Conservation (phyloP, 2,113 vertebrate genomes). For the Paramormyrops kingsleyae region DNA sequence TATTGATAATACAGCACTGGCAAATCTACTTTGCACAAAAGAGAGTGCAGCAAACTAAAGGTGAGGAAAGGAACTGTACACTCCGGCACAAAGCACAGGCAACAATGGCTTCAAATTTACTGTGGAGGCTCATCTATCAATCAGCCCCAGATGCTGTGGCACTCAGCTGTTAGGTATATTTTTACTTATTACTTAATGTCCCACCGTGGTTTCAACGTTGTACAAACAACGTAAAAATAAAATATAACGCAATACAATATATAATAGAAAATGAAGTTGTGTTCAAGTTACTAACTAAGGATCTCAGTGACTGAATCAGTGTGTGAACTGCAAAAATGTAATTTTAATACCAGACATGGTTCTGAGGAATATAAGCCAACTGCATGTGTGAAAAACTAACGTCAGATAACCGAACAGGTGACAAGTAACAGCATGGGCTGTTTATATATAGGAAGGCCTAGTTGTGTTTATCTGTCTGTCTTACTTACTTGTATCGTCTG, state of each 20-base stretch:
- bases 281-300: not conserved
- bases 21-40: not conserved
- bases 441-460: not conserved
- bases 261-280: not conserved
- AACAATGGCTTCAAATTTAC: not conserved
- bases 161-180: not conserved
- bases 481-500: constrained; percentile 75
- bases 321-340: not conserved
- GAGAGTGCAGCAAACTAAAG: not conserved
- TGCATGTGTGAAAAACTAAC: not conserved
- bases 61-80: not conserved
- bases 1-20: not conserved
- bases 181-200: not conserved
- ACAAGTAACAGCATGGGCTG: not conserved
- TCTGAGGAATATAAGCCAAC: not conserved
- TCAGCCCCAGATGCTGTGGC: not conserved
- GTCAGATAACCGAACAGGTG: not conserved
- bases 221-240: not conserved
- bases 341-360: not conserved
- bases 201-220: not conserved
- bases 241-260: not conserved
- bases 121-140: not conserved
- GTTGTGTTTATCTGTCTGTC: not conserved
- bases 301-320: not conserved
- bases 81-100: not conserved